Percentiles rank a stretch among this genome's conserved stretches.
These are phyloP conservation scores for Cremastobaeus sp. DNA, from an alignment of 2,888 invertebrate genomes.

Conservation along the genomic window DNA sequence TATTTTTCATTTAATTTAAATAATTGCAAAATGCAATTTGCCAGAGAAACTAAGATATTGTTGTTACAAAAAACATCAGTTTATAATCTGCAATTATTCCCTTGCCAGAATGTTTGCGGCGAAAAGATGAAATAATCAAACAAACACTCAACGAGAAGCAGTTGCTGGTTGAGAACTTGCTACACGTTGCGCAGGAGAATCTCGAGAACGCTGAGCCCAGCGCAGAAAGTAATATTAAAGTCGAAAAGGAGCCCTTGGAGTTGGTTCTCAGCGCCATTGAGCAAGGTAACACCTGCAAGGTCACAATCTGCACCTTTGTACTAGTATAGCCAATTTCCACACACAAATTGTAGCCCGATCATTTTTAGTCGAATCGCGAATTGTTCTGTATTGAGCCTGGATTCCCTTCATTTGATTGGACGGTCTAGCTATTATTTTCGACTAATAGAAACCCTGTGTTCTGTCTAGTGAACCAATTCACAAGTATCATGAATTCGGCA, in stretches of 20 bases:
- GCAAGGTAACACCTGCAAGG: constrained; percentile 83
- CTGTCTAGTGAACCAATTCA: constrained; percentile 79
- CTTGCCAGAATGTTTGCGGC: constrained; percentile 83
- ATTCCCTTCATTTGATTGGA: too few relatives aligned
- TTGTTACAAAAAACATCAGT: background rate
- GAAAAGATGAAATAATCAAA: constrained; percentile 85
- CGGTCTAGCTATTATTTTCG: too few relatives aligned
- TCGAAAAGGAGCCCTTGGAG: constrained; percentile 82
- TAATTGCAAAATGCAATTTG: too few relatives aligned
- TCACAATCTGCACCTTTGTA: too few relatives aligned
- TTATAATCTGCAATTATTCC: background rate
- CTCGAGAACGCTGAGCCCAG: constrained; percentile 85
- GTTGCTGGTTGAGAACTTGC: constrained; percentile 86
- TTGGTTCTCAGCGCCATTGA: constrained; percentile 85
- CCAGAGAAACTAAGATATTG: too few relatives aligned
- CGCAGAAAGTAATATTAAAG: constrained; percentile 72
- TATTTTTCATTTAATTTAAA: too few relatives aligned
- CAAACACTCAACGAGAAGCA: constrained; percentile 86
- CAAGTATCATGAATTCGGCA: constrained; percentile 81
- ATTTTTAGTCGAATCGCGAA: too few relatives aligned
- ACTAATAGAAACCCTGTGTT: background rate
- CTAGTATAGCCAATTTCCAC: too few relatives aligned
- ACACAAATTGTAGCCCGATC: too few relatives aligned
- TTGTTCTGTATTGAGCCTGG: too few relatives aligned
- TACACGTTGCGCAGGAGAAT: constrained; percentile 86